Evolutionary conservation across 2,113 vertebrate species (phyloP).

Genomic region (Orycteropus afer): DNA sequence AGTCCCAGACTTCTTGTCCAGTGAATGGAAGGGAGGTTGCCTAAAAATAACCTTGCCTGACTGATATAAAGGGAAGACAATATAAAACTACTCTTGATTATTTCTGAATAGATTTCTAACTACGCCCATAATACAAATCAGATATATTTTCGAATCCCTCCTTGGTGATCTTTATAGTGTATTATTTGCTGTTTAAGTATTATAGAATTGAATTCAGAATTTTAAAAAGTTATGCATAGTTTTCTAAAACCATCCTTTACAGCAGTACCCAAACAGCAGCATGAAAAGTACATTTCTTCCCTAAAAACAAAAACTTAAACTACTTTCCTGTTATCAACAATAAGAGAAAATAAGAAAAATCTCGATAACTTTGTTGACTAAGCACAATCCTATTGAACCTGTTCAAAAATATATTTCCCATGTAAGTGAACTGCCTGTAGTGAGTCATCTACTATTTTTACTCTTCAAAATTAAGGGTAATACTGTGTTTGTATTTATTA

Average conservation of each 20-base stretch:
- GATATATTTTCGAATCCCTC: background rate
- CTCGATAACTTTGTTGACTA: background rate
- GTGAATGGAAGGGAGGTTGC: conserved; percentile 25
- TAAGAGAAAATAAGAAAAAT: background rate
- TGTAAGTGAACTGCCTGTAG: background rate
- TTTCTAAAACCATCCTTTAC: background rate
- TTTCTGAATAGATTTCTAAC: conserved; percentile 21
- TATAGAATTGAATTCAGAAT: conserved; percentile 17
- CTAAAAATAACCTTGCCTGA: conserved; percentile 20
- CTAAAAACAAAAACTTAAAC: background rate
- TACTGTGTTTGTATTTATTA: background rate
- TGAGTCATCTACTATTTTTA: conserved; percentile 45
- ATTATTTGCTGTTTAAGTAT: background rate
- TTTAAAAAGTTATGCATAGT: background rate
- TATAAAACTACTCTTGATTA: background rate
- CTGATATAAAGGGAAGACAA: background rate
- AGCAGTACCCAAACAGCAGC: background rate
- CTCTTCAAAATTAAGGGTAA: conserved; percentile 1
- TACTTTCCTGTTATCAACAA: conserved; percentile 5
- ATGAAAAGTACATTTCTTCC: background rate
- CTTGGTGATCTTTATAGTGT: background rate
- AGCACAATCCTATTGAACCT: background rate
- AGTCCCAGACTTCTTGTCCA: background rate
- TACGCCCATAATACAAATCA: conserved; percentile 34
- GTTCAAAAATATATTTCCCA: conserved; percentile 39